Percentiles rank a stretch among this genome's conserved stretches.
Conservation (phyloP, 2,113 vertebrate genomes). For the Poeciliopsis prolifica region DNA sequence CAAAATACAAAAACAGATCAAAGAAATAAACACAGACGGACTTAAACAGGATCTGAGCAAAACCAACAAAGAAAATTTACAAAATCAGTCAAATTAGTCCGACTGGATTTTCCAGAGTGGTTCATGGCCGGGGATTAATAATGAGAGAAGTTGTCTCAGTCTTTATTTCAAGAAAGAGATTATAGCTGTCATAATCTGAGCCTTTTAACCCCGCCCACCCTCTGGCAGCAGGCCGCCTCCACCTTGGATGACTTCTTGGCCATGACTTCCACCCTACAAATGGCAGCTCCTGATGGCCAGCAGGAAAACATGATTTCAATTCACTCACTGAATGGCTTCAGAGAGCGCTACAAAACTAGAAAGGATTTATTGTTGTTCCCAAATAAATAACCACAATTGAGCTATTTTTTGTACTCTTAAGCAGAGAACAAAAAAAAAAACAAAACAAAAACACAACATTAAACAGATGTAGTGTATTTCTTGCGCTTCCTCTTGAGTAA, state of each 20-base stretch:
- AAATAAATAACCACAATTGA: not conserved
- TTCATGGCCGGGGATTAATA: not conserved
- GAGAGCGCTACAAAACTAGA: not conserved
- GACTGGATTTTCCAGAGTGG: not conserved
- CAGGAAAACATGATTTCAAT: not conserved
- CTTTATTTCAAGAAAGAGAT: conserved; percentile 23
- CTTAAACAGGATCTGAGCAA: not conserved
- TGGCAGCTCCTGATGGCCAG: conserved; percentile 6
- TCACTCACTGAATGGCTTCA: not conserved
- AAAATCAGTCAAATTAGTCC: not conserved
- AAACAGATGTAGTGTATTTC: conserved; percentile 3
- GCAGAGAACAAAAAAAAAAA: not conserved
- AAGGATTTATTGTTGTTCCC: not conserved
- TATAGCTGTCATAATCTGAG: conserved; percentile 28
- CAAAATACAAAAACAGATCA: not conserved
- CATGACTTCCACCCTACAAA: not conserved
- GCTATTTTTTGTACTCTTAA: not conserved
- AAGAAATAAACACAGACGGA: not conserved
- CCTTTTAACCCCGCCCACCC: not conserved
- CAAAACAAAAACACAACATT: not conserved
- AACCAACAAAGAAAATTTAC: not conserved
- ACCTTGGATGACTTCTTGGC: not conserved
- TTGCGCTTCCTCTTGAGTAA: conserved; percentile 32
- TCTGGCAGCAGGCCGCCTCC: not conserved
- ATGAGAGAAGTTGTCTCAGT: not conserved